A percentile compares a stretch with the other conserved stretches of the same genome.
phyloP scores from a whole-genome alignment of 1,140 invertebrate species.

The Penaeus vannamei region DNA sequence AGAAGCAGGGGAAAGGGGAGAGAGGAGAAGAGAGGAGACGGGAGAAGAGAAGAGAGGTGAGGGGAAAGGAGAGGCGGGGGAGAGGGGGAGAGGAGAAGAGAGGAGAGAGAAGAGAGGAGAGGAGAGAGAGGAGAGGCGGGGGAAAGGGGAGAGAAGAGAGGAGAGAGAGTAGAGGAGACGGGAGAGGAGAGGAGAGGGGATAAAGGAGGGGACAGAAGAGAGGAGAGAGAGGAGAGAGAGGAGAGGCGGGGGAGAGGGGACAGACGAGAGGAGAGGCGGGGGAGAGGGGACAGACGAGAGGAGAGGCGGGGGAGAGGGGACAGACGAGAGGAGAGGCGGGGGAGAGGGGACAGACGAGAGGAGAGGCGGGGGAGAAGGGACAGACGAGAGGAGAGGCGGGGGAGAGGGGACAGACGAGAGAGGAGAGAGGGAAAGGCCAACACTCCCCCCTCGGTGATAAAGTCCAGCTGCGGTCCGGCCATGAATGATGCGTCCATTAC shows the following conservation, averaged over 20 bases:
- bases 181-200: not conserved
- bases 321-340: not conserved
- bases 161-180: not conserved
- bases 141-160: no score
- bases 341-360: not conserved
- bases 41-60: not conserved
- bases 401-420: not conserved
- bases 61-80: not conserved
- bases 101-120: not conserved
- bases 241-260: not conserved
- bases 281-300: not conserved
- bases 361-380: not conserved
- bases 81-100: not conserved
- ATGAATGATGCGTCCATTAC: no score
- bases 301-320: not conserved
- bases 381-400: no score
- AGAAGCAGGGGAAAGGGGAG: not conserved
- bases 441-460: not conserved
- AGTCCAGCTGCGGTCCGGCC: no score
- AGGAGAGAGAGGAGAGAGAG: no score
- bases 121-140: not conserved
- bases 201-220: not conserved
- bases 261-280: not conserved
- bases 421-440: not conserved
- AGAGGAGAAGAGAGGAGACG: not conserved